Base-by-base conservation (phyloP, 2,797 vertebrate genomes). In the Gallirallus australis region DNA sequence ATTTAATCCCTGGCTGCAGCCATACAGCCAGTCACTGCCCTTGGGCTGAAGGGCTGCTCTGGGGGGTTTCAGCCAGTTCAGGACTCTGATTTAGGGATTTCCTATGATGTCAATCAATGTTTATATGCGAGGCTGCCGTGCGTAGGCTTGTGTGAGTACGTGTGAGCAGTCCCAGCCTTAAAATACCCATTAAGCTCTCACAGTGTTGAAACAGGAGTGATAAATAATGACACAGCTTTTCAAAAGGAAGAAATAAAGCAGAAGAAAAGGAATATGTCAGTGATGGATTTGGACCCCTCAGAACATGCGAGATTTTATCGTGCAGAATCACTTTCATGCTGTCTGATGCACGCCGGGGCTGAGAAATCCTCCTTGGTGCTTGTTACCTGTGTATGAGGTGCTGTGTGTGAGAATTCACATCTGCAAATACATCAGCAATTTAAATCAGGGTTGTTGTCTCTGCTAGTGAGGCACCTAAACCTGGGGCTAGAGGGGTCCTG, bases 221-320 rank as follows among this genome's bases (percentile, higher is more conserved):
- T 93, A 91, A 93, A 95, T 85, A 92, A 71, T 48, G 68, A 63
- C 54, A 48, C 45, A 25, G 83, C 50, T 76, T 68, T 72, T 45
- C 35, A 78, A 59, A 81, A 88, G 63, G 33, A 85, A 70, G 91
- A 86, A 89, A 68, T 37, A 39, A 72, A 65, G 53, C 68, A 53
- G 69, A 82, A 82, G 53, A 71, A 50, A 80, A 66, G 61, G 54
- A 63, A 71, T 71, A 12, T 5, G 68, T 37, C 37, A 7, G 20
- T 54, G 83, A 52, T 64, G 64, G 77, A 90, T 82, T 56, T 69
- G 60, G 47, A n/a, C 20, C 69, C 61, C 37, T 81, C 65, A 33
- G 79, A 86, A 86, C 21, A 37, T 5, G 50, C 30, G 47, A 21
- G 56, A 19, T 52, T 83, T 94, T 84, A 82, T 94, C 1, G 11